Conservation (phyloP, 2,888 invertebrate genomes). For the Sinopyrophorus schimmeli region DNA sequence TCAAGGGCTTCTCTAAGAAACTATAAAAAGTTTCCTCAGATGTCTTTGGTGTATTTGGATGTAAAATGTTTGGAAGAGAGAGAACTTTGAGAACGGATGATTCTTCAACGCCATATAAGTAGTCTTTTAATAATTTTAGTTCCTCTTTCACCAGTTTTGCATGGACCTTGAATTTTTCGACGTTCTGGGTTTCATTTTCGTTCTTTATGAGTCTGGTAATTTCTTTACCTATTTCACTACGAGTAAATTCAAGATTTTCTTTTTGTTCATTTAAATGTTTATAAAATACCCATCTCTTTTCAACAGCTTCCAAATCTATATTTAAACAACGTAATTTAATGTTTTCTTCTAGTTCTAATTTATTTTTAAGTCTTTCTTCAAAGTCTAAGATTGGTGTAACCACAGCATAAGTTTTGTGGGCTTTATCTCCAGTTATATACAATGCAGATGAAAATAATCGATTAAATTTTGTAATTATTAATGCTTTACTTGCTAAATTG, state of each 20-base stretch:
- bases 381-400: slow-evolving; percentile 72
- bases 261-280: slow-evolving; percentile 60
- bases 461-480: too few species aligned
- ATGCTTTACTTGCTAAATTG: too few species aligned
- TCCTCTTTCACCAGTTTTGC: slow-evolving; percentile 56
- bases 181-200: slow-evolving; percentile 45
- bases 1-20: slow-evolving; percentile 43
- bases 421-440: slow-evolving; percentile 71
- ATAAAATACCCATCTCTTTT: slow-evolving; percentile 66
- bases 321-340: slow-evolving; percentile 60
- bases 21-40: slow-evolving; percentile 43
- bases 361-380: slow-evolving; percentile 59
- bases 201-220: slow-evolving; percentile 56
- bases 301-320: slow-evolving; percentile 61
- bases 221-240: slow-evolving; percentile 56
- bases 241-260: slow-evolving; percentile 58
- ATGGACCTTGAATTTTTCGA: slow-evolving; percentile 62
- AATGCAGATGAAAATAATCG: slow-evolving; percentile 58
- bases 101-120: slow-evolving; percentile 75
- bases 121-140: slow-evolving; percentile 64
- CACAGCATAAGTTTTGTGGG: slow-evolving; percentile 67
- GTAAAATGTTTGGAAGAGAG: slow-evolving; percentile 71
- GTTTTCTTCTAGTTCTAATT: slow-evolving; percentile 59
- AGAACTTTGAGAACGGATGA: slow-evolving; percentile 66
- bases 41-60: slow-evolving; percentile 63